Conservation (phyloP, 2,113 vertebrate species). For the Silurus meridionalis region DNA sequence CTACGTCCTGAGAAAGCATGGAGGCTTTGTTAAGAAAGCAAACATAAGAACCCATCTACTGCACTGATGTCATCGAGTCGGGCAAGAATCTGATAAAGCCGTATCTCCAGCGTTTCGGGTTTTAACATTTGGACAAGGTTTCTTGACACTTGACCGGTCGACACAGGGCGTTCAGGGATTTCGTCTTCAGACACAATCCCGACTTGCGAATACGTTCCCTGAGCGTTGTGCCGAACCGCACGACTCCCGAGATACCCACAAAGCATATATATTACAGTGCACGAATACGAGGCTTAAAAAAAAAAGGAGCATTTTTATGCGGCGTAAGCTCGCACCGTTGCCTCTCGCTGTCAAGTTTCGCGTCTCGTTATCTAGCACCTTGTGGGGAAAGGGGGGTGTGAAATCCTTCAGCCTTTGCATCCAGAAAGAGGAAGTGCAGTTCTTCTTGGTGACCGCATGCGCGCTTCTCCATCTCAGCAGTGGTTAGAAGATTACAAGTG, state of each 20-base stretch:
- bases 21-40: conserved; percentile 17
- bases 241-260: not conserved
- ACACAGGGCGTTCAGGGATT: not conserved
- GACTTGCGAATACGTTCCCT: not conserved
- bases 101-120: not conserved
- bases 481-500: not conserved
- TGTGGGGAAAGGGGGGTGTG: too few relatives aligned
- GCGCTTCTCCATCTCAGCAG: not conserved
- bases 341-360: not conserved
- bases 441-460: not conserved
- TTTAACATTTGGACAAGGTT: not conserved
- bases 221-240: too few relatives aligned
- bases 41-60: conserved; percentile 36
- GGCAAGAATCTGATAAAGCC: not conserved
- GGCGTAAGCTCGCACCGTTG: not conserved
- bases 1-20: conserved; percentile 22
- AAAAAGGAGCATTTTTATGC: not conserved
- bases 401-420: too few relatives aligned
- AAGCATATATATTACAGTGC: not conserved
- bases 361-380: not conserved
- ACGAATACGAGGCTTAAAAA: not conserved
- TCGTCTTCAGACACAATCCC: not conserved
- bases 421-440: not conserved
- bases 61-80: conserved; percentile 13
- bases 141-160: not conserved